Evolutionary conservation across 1,140 invertebrate species (phyloP), one percentile per base, ranked within the genome.

Genomic region (Drosophila quadrilineata): DNA sequence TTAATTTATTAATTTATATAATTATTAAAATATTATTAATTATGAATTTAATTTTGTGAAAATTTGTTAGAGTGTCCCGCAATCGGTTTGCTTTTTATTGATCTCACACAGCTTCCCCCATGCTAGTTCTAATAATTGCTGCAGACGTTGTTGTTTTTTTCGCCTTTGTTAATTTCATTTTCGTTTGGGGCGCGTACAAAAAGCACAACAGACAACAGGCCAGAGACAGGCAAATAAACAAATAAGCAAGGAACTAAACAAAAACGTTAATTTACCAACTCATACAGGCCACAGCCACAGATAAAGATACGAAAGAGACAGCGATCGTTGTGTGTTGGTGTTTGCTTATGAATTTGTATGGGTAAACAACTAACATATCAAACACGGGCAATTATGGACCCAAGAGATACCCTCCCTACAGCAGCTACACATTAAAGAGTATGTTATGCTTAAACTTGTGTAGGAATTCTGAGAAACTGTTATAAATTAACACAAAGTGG

Each of bases 151-250:
- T 63, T 59, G 40, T 71, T 52, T 66, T 12, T 75, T 82, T 60
- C 49, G 31, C 41, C 36, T 46, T 67, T 67, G 50, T 82, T 84
- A 77, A 82, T 76, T 82, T 82, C 77, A 58, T 40, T 84, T 79
- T 73, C 72, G 53, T 59, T 72, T 69, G 24, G 46, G 53, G 52
- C 36, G 21, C 60, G n/a, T n/a, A 63, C 54, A 72, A 69, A 57
- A 75, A 71, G 31, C 40, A 54, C 40, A 54, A 46, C 21, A 58
- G 45, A 49, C 41, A 29, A 21, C 19, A 50, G n/a, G n/a, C n/a
- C 16, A 35, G 21, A 29, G 45, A 73, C 73, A 36, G 70, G 73
- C 73, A 85, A 82, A 85, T 85, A 85, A 84, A 84, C 73, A 84
- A 84, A 80, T 64, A 74, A 71, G 57, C 69, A 66, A 73, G 67